Base-by-base conservation (phyloP, 2,888 invertebrate species). In the Oeneis ivallda region DNA sequence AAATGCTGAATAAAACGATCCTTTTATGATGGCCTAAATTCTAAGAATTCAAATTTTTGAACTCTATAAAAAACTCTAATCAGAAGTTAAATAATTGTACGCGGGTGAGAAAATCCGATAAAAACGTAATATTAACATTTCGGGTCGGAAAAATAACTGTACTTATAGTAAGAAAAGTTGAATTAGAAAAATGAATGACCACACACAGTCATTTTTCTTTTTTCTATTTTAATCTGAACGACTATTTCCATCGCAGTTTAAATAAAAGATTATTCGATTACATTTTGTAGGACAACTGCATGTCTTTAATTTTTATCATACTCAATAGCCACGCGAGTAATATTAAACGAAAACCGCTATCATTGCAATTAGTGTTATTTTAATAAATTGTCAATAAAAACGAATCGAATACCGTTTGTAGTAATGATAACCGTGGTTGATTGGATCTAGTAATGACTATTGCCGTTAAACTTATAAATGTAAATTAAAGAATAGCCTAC, bases 321-420 rank as follows among this genome's bases (percentile, higher is more conserved):
- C 13, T 56, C 19, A 41, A 15, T 56, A 19, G 6, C 19, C 41
- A 56, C 39, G 11, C 11, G 41, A 41, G 1, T 56, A 26, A 47
- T 15, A 47, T 56, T 41, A 41, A 56, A 39, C 19, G 54, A 54
- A 54, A 54, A 39, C 41, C 56, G 34, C 32, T 58, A 58, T 58
- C 10, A 32, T 47, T 15, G 47, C 47, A 47, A 13, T 34, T 34
- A 58, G 32, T 32, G 47, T 45, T 45, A 58, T 32, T 58, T 32
- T 58, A 58, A 34, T 34, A 47, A 17, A 58, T 47, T 58, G 47
- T 15, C 58, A 58, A 47, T 58, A 58, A 58, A 45, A 58, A 58
- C 58, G 45, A 58, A 58, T 58, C 58, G 58, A 19, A 58, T 11
- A 47, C 56, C 17, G 19, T 56, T 58, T 11, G 47, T 47, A 15